These are phyloP conservation scores for Rhagologus leucostigma DNA, from an alignment of 2,113 vertebrate species.

Conservation along the genomic window DNA sequence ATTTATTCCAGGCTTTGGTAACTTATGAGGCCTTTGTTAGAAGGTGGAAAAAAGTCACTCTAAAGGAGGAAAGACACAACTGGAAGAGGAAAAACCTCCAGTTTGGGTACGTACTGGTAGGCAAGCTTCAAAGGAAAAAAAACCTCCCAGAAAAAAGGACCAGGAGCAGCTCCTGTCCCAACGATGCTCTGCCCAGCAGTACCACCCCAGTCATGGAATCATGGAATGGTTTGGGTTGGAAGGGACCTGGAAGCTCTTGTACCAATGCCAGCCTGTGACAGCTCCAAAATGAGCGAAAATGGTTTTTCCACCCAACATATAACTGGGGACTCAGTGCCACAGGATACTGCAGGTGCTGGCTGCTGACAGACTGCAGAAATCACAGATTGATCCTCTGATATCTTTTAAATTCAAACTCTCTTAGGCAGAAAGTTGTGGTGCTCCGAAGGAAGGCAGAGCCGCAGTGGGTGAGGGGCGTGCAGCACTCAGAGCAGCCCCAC, in stretches of 20 bases:
- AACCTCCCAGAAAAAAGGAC: background rate
- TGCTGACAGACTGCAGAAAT: background rate
- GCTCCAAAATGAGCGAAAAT: background rate
- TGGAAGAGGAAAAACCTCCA: background rate
- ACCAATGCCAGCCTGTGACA: background rate
- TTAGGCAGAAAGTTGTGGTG: background rate
- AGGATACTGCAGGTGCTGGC: background rate
- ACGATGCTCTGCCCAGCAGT: background rate
- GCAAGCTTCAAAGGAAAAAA: background rate
- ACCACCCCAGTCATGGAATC: background rate
- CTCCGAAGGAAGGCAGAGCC: background rate
- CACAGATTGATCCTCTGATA: background rate
- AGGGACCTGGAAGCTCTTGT: background rate
- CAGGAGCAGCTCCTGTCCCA: background rate
- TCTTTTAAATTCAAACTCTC: background rate
- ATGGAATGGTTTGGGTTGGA: background rate
- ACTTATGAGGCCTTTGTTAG: background rate
- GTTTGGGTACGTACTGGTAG: background rate
- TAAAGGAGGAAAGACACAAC: background rate
- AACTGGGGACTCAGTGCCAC: background rate
- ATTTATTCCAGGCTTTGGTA: background rate
- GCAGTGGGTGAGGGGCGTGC: rapidly evolving
- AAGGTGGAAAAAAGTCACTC: background rate
- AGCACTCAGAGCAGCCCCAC: background rate
- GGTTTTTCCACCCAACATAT: background rate